Base-by-base conservation (phyloP, 2,113 vertebrate species). In the Carassius auratus region DNA sequence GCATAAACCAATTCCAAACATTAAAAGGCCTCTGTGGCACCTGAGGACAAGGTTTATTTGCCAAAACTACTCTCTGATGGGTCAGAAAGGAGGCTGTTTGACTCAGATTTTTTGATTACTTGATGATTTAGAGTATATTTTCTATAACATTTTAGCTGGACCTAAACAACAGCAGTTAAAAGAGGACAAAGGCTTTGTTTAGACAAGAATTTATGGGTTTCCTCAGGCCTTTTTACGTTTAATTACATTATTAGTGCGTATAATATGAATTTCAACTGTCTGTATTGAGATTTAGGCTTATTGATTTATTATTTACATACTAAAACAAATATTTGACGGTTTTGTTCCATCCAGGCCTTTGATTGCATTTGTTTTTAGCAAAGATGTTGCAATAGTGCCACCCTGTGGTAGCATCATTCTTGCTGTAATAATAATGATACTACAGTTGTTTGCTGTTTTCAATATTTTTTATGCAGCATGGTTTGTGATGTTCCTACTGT, bases 21-120 rank as follows among this genome's bases (percentile, higher is more conserved):
- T 93, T 93, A 84, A 87, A 87, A 86, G 91, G 74, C 86, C 68
- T 84, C 52, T 79, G 61, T 55, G 30, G 68, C 86, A 76, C 19
- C 86, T 85, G 85, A 92, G 88, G 12, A 76, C 90, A 91, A 92
- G 91, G 91, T 92, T 91, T 92, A 92, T 93, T 93, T 93, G 88
- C 79, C 89, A 91, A 92, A 93, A 95, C 90, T 90, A 86, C 92
- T 91, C 93, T 93, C 93, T 89, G 84, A 87, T 92, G 93, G 92
- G 62, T 77, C 61, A 5, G 87, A 85, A 86, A 85, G 15, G 30
- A 71, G 73, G 64, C 75, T 42, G 85, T 85, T 89, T 69, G 79
- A 48, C 81, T 89, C 85, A 6, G 77, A 87, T 80, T 89, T 85
- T 86, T 89, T 87, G 78, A 89, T 86, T 89, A 89, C 71, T 89